phyloP scores from a whole-genome alignment of 1,140 invertebrate genomes.

The Macrobrachium nipponense region DNA sequence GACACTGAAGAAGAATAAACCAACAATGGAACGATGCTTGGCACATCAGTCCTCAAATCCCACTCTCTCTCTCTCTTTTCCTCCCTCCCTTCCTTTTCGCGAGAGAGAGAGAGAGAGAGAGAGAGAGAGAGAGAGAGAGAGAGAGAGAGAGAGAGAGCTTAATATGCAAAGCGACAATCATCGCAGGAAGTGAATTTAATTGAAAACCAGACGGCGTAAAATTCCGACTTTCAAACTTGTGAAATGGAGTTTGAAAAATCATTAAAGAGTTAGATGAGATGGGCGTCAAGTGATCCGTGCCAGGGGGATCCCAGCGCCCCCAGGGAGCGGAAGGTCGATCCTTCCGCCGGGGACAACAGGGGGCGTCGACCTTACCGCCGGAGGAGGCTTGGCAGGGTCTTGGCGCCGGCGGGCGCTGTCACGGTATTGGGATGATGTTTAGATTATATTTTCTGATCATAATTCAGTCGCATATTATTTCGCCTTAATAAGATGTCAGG shows the following conservation, averaged over 20 bases:
- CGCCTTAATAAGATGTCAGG: constrained; percentile 17
- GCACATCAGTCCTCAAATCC: background rate
- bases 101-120: constrained; percentile 5
- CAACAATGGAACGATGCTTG: too few species aligned
- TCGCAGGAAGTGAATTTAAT: constrained; percentile 44
- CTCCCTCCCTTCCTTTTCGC: background rate
- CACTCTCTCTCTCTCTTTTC: background rate
- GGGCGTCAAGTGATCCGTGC: constrained; percentile 43
- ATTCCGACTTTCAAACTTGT: constrained; percentile 53
- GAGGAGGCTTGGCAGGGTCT: background rate
- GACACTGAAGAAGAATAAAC: too few species aligned
- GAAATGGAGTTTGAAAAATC: constrained; percentile 60
- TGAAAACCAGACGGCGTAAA: constrained; percentile 53
- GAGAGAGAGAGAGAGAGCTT: constrained; percentile 20
- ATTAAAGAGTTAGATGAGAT: constrained; percentile 58
- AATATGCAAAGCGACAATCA: constrained; percentile 61
- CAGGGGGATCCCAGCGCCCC: background rate
- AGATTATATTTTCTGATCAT: constrained; percentile 46
- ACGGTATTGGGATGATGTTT: constrained; percentile 37
- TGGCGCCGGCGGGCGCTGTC: constrained; percentile 26
- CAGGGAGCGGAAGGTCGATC: background rate
- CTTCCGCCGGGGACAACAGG: background rate
- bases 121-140: background rate
- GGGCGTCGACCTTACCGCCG: background rate
- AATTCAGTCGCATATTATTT: constrained; percentile 37